phyloP scores from a whole-genome alignment of 2,888 invertebrate genomes.

The Timema cristinae region DNA sequence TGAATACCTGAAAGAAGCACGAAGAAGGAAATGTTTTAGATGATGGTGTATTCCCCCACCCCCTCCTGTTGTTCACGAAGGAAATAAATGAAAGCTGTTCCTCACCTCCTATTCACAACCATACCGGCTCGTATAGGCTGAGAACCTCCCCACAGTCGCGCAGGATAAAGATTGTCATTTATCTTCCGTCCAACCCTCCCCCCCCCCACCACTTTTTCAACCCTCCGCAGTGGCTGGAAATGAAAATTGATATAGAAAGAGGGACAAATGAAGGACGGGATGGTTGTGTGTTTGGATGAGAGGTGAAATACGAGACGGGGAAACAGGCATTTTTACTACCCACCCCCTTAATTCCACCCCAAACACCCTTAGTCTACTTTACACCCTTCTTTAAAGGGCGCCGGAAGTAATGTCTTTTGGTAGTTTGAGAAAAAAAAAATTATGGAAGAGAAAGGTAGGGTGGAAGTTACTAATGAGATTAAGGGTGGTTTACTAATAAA shows the following conservation, averaged over 20 bases:
- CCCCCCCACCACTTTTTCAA: conserved; percentile 7
- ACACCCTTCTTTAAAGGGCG: conserved; percentile 20
- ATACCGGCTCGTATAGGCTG: too few species aligned
- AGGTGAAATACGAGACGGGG: conserved; percentile 21
- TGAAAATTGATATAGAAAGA: conserved; percentile 31
- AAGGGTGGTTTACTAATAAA: too few species aligned
- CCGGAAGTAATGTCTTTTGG: conserved; percentile 26
- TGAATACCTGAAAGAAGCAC: too few species aligned
- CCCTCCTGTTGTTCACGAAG: too few species aligned
- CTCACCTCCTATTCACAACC: too few species aligned
- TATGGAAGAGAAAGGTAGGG: too few species aligned
- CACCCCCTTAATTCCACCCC: conserved; percentile 9
- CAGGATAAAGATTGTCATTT: conserved; percentile 29
- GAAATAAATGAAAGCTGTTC: too few species aligned
- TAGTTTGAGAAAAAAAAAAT: background rate
- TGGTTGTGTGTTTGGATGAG: conserved; percentile 22
- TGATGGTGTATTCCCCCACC: too few species aligned
- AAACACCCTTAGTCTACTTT: conserved; percentile 6
- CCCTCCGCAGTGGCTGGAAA: conserved; percentile 25
- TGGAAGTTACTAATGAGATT: too few species aligned
- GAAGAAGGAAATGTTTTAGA: too few species aligned
- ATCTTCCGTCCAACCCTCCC: conserved; percentile 24
- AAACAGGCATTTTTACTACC: conserved; percentile 22
- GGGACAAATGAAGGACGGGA: conserved; percentile 26
- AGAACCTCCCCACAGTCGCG: conserved; percentile 26